Evolutionary conservation across 2,797 vertebrate genomes (phyloP), one percentile per base, ranked within the genome.

Genomic region (Muraenolepis orangiensis): DNA sequence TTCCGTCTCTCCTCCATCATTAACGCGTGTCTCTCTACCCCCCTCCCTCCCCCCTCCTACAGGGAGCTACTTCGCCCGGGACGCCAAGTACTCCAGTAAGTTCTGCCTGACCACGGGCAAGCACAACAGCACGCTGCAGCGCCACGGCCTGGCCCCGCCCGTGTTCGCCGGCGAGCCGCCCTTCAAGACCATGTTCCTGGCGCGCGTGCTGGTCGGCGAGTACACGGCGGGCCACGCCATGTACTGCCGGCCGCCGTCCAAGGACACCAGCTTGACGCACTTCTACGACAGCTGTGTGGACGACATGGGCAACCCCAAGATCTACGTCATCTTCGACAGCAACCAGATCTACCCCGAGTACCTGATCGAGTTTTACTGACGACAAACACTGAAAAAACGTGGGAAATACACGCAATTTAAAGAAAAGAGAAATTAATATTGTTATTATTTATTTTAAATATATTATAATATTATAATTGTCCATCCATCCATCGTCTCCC

Each of bases 271-370:
- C 88, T 95, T 96, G 83, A 94, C 96, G 84, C 98, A 98, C 91
- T 94, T 98, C 67, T 99, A 95, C 14, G 98, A 99, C 93, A 98
- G 97, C 87, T 98, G 98, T 38, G 98, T 99, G 89, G 98, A 99
- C 78, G 96, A 97, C 16, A 92, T 94, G 78, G 94, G 93, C 88
- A 97, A 96, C 81, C 98, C 98, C 83, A 97, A 96, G 93, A 97
- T 99, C 86, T 98, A 96, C 78, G 97, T 99, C 42, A 95, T 99
- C 82, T 99, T 99, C 72, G 98, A 99, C 90, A 95, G 95, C 91
- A 98, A 98, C 90, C 98, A 99, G 90, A 96, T 98, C 84, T 99
- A 99, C 80, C 98, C 98, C 0, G 98, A 99, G 82, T 99, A 99
- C 89, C 91, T 99, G 81, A 97, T 99, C 74, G 95, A 98, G 85